A percentile compares a stretch with the other conserved stretches of the same genome.
Conservation (phyloP, 1,140 invertebrate genomes). For the Musca domestica region DNA sequence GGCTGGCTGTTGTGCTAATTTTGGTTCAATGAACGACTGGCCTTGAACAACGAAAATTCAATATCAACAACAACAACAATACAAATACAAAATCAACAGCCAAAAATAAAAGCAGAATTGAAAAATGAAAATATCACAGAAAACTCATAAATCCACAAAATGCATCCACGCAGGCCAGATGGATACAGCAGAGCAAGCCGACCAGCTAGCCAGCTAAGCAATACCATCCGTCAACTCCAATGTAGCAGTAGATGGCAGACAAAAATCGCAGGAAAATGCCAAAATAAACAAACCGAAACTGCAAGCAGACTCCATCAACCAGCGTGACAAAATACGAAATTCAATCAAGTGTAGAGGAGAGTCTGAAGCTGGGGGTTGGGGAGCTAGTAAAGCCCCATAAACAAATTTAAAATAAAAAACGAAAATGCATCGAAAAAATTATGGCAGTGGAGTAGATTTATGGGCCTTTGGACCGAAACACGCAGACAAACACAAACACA, state of each 20-base stretch:
- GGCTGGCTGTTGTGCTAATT: neutral
- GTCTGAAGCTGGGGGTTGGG: neutral
- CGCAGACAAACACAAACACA: slow-evolving; percentile 12
- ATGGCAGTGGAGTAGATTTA: slow-evolving; percentile 32
- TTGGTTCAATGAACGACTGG: slow-evolving; percentile 28
- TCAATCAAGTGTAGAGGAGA: neutral
- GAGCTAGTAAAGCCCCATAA: neutral
- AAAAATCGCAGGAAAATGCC: neutral
- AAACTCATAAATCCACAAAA: slow-evolving; percentile 21
- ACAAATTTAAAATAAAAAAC: neutral
- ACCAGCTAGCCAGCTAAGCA: neutral
- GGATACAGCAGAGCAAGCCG: neutral
- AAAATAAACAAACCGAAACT: neutral
- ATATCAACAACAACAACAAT: slow-evolving; percentile 28
- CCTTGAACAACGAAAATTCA: slow-evolving; percentile 30
- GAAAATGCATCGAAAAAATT: slow-evolving; percentile 31
- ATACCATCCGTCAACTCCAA: neutral
- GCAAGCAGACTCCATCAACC: neutral
- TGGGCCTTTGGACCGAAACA: slow-evolving; percentile 23
- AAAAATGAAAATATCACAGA: slow-evolving; percentile 4
- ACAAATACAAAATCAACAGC: slow-evolving; percentile 14
- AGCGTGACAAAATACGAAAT: slow-evolving; percentile 6
- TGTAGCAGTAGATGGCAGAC: neutral
- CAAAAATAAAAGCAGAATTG: slow-evolving; percentile 1
- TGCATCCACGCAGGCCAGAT: neutral